A percentile compares a stretch with the other conserved stretches of the same genome.
Evolutionary conservation across 2,888 invertebrate species (phyloP).

Genomic region (Cheilosia vernalis): DNA sequence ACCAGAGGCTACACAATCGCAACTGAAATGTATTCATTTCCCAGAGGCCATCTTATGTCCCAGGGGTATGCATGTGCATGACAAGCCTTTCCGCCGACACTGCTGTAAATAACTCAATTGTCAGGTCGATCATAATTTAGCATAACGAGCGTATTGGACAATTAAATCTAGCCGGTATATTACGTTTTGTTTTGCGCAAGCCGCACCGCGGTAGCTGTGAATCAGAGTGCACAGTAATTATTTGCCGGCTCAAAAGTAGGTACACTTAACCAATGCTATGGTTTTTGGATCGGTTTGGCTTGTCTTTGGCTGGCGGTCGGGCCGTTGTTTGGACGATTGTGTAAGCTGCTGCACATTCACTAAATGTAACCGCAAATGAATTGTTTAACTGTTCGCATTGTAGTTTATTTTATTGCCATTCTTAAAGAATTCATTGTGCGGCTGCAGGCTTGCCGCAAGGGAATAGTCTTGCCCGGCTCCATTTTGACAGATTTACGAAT

Average conservation of each 20-base stretch:
- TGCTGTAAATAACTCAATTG: conserved; percentile 52
- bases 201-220: conserved; percentile 55
- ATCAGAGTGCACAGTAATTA: conserved; percentile 60
- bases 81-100: neutral
- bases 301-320: conserved; percentile 24
- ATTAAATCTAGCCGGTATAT: conserved; percentile 52
- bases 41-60: conserved; percentile 27
- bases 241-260: neutral
- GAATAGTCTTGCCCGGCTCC: no score
- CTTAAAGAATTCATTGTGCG: no score
- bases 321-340: conserved; percentile 34
- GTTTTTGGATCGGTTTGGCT: neutral
- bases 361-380: conserved; percentile 64
- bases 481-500: no score
- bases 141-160: conserved; percentile 60
- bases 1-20: conserved; percentile 1
- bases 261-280: no score
- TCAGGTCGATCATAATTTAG: conserved; percentile 62
- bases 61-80: neutral
- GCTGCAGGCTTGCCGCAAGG: no score
- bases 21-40: conserved; percentile 21
- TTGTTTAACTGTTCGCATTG: conserved; percentile 66
- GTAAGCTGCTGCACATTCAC: conserved; percentile 66
- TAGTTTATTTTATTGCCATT: conserved; percentile 52
- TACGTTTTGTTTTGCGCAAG: conserved; percentile 39